Conservation (phyloP, 2,888 invertebrate genomes). For the Doris montereyensis region DNA sequence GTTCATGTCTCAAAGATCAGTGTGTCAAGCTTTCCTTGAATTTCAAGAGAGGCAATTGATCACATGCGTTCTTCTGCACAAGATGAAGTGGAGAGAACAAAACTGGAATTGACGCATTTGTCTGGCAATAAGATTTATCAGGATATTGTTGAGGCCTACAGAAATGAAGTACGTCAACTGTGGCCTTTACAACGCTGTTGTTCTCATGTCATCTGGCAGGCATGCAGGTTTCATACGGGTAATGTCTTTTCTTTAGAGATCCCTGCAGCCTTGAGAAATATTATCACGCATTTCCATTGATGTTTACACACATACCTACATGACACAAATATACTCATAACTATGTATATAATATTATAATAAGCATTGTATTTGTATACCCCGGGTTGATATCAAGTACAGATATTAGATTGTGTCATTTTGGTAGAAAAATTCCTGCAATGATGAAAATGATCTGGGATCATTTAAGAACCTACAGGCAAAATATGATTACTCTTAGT, state of each 20-base stretch:
- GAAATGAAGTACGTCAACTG: constrained; percentile 38
- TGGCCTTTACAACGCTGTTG: constrained; percentile 50
- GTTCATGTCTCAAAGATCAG: constrained; percentile 28
- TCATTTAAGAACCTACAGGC: no score
- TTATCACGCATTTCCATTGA: constrained; percentile 38
- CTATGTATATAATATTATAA: no score
- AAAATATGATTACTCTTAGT: no score
- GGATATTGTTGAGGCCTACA: constrained; percentile 45
- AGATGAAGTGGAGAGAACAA: constrained; percentile 18
- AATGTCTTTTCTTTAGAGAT: constrained; percentile 50
- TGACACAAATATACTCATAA: no score
- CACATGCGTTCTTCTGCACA: constrained; percentile 33
- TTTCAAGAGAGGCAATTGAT: constrained; percentile 37
- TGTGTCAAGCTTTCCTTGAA: constrained; percentile 26
- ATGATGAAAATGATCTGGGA: no score
- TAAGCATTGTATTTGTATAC: no score
- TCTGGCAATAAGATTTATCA: constrained; percentile 33
- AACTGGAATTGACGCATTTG: not conserved
- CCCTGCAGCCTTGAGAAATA: constrained; percentile 49
- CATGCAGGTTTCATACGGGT: constrained; percentile 49
- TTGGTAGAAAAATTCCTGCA: no score
- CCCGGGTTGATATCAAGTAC: no score
- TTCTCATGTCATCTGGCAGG: constrained; percentile 46
- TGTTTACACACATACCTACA: no score
- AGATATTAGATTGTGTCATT: no score